phyloP scores from a whole-genome alignment of 2,888 invertebrate genomes.

The Heliconius ethilla region DNA sequence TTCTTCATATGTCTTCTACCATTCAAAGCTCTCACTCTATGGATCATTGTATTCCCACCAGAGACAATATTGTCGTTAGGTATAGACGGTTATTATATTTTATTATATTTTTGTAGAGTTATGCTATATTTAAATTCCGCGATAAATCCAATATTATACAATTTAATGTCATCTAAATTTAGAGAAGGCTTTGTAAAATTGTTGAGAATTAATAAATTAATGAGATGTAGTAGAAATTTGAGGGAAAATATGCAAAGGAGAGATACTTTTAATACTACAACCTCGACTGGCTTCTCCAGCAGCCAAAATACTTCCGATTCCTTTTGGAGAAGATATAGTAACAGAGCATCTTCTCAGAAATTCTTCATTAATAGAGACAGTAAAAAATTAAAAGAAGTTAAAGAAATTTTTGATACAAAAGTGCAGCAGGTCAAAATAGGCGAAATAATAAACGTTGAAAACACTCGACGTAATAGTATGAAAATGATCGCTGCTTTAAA shows the following conservation, averaged over 20 bases:
- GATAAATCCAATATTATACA: slow-evolving; percentile 94
- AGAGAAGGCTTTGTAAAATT: slow-evolving; percentile 89
- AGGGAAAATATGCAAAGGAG: slow-evolving; percentile 83
- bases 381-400: slow-evolving; percentile 64
- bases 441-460: slow-evolving; percentile 74
- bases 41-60: slow-evolving; percentile 90
- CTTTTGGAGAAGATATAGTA: slow-evolving; percentile 84
- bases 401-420: slow-evolving; percentile 52
- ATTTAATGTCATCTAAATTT: slow-evolving; percentile 95
- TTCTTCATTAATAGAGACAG: slow-evolving; percentile 67
- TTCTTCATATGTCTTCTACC: slow-evolving; percentile 96
- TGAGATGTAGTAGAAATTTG: slow-evolving; percentile 70
- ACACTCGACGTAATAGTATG: slow-evolving; percentile 78
- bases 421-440: slow-evolving; percentile 69
- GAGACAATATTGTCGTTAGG: slow-evolving; percentile 86
- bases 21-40: slow-evolving; percentile 92
- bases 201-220: slow-evolving; percentile 76
- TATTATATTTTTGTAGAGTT: slow-evolving; percentile 92
- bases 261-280: slow-evolving; percentile 85
- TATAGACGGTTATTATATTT: slow-evolving; percentile 90
- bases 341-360: slow-evolving; percentile 72
- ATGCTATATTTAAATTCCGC: slow-evolving; percentile 95
- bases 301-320: slow-evolving; percentile 83
- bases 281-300: slow-evolving; percentile 82
- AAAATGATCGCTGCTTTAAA: slow-evolving; percentile 72